Conservation (phyloP, 2,113 vertebrate species). For the Caracal caracal region DNA sequence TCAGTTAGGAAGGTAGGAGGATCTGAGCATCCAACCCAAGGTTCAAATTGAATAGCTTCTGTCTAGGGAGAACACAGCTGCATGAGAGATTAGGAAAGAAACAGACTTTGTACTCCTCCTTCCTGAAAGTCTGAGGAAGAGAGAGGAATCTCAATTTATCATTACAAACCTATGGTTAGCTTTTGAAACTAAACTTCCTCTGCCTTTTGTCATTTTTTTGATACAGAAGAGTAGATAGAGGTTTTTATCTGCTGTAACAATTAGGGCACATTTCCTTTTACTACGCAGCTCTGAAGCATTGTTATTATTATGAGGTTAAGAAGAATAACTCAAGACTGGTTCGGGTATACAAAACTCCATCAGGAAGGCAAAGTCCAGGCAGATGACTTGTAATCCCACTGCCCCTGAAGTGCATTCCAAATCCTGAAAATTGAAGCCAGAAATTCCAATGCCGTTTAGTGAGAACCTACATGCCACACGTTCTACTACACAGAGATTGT, state of each 20-base stretch:
- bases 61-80: neutral
- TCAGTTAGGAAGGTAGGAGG: conserved; percentile 10
- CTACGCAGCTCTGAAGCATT: neutral
- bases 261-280: neutral
- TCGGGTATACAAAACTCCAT: neutral
- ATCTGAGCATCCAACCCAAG: neutral
- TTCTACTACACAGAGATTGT: neutral
- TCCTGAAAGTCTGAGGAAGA: neutral
- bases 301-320: neutral
- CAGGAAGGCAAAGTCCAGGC: neutral
- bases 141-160: neutral
- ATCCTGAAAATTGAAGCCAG: neutral
- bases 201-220: neutral
- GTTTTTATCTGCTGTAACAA: conserved; percentile 28
- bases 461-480: neutral
- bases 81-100: neutral
- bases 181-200: neutral
- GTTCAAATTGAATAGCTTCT: neutral
- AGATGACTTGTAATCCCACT: neutral
- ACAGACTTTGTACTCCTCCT: neutral
- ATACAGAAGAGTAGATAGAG: neutral
- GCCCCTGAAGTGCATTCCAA: neutral
- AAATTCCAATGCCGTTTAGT: neutral
- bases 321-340: neutral
- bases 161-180: neutral